Base-by-base conservation (phyloP, 23 tunicate genomes). In the Halocynthia aurantium region DNA sequence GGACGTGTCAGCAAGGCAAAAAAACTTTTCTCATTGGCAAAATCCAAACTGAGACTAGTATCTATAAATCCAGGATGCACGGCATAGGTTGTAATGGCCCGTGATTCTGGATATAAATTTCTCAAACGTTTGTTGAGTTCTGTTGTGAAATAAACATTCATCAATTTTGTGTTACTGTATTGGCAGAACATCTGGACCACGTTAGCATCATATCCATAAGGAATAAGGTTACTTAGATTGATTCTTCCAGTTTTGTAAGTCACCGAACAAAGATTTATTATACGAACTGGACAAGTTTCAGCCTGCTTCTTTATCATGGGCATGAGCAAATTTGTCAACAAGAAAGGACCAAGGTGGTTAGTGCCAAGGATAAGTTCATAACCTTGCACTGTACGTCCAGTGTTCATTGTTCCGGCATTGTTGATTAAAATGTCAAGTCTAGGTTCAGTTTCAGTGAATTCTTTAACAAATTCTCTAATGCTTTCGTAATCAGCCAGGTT, bases 91-190 rank as follows among this genome's bases (percentile, higher is more conserved):
- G 78, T 74, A 8, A 74, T 74, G 17, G 68, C 7, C 10, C 57
- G 22, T 7, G 44, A 40, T 64, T 64, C 69, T 64, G 20, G 8
- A n/a, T n/a, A n/a, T n/a, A n/a, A n/a, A n/a, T n/a, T n/a, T 8
- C 69, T 8, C 67, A 74, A 74, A 53, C 44, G 54, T 52, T 74
- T 74, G n/a, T 52, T 40, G 63, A 74, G 19, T 53, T 52, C 49
- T 7, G 8, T 53, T 7, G 78, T 74, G n/a, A 74, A 74, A 52
- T 74, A 74, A 18, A 74, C 67, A 52, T 52, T 74, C 78, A 74
- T 74, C 61, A 74, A 74, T 74, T 74, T 74, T 55, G 78, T 74
- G 55, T 74, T 52, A 8, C 63, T 21, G 20, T 74, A 74, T 15
- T 74, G 78, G n/a, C n/a, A n/a, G n/a, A n/a, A n/a, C n/a, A n/a